Evolutionary conservation across 92 coral and sea anemone species (phyloP).

Genomic region (Pocillopora meandrina): DNA sequence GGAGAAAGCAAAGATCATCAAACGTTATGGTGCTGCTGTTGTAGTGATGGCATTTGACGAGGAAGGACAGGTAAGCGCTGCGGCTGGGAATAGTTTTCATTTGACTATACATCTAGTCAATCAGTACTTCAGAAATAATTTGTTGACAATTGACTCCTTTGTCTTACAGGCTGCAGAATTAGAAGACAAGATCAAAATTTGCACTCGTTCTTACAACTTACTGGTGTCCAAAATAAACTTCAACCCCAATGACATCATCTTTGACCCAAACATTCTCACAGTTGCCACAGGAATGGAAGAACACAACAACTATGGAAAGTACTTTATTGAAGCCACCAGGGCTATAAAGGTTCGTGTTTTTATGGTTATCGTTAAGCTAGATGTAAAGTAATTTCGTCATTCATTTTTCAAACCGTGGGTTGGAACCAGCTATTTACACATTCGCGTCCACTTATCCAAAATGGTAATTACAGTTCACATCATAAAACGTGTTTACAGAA

Average conservation of each 20-base stretch:
- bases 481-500: too few species aligned
- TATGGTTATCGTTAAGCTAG: not conserved
- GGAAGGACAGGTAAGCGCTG: slow-evolving; percentile 75
- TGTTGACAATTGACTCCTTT: not conserved
- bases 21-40: slow-evolving; percentile 94
- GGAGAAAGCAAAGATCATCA: slow-evolving; percentile 83
- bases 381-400: too few species aligned
- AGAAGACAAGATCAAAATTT: slow-evolving; percentile 86
- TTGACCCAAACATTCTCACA: slow-evolving; percentile 98
- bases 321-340: slow-evolving; percentile 85
- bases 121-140: too few species aligned
- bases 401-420: too few species aligned
- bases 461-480: too few species aligned
- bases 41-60: slow-evolving; percentile 99
- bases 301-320: slow-evolving; percentile 96
- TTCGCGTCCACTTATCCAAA: too few species aligned
- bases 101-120: too few species aligned
- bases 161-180: slow-evolving; percentile 83
- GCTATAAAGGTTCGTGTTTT: slow-evolving; percentile 74
- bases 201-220: slow-evolving; percentile 87
- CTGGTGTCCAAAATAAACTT: slow-evolving; percentile 85
- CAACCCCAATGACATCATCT: slow-evolving; percentile 96
- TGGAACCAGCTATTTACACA: too few species aligned
- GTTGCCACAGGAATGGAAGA: slow-evolving; percentile 99
- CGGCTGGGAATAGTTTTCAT: too few species aligned